Percentiles rank a stretch among this genome's conserved stretches.
These are phyloP conservation scores for Procavia capensis DNA, from an alignment of 2,113 vertebrate species.

Conservation along the genomic window DNA sequence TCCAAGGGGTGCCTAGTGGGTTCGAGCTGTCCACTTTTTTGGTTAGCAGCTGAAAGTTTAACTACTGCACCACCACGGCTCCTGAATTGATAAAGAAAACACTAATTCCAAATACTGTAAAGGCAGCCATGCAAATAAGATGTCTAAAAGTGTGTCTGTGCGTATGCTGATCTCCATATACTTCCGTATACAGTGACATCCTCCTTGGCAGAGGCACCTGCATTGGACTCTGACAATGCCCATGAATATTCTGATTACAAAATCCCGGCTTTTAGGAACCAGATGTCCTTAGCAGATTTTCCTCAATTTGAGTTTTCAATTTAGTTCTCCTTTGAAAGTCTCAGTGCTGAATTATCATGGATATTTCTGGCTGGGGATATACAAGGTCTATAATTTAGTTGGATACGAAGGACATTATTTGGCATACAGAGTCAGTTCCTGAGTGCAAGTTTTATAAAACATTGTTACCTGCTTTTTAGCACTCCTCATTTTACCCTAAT, in stretches of 20 bases:
- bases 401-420: constrained; percentile 39
- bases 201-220: constrained; percentile 65
- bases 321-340: constrained; percentile 66
- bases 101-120: constrained; percentile 29
- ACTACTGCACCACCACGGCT: too few relatives aligned
- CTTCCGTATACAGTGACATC: constrained; percentile 63
- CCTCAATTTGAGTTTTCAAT: constrained; percentile 71
- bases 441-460: constrained; percentile 24
- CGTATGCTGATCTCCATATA: constrained; percentile 18
- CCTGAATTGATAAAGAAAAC: neutral
- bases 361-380: constrained; percentile 59
- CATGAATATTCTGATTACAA: constrained; percentile 81
- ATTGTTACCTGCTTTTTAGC: neutral
- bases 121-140: constrained; percentile 65
- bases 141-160: constrained; percentile 57
- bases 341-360: constrained; percentile 64
- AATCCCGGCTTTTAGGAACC: constrained; percentile 73
- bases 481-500: neutral
- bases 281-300: constrained; percentile 79
- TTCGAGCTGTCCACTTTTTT: too few relatives aligned
- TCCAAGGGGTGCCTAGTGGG: too few relatives aligned
- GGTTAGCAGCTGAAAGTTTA: too few relatives aligned
- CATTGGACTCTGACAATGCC: constrained; percentile 75
- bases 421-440: neutral
- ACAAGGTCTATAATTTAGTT: constrained; percentile 60